Evolutionary conservation across 2,113 vertebrate genomes (phyloP).

Genomic region (Lontra canadensis): DNA sequence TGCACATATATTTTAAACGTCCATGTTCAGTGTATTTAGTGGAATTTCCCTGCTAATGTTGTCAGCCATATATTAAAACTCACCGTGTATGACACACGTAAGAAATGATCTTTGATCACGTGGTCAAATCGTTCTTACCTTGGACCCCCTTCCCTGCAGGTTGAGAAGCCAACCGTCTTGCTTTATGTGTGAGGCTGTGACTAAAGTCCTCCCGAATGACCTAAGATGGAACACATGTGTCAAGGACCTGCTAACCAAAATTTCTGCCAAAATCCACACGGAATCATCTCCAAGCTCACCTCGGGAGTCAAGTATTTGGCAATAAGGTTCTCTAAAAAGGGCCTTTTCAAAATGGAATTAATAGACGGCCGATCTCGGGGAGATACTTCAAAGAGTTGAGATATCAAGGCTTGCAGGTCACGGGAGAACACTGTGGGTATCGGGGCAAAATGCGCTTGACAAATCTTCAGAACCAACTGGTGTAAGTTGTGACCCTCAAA

Average conservation of each 20-base stretch:
- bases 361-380: slow-evolving; percentile 91
- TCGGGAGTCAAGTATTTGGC: slow-evolving; percentile 84
- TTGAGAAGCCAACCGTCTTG: slow-evolving; percentile 45
- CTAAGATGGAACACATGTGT: slow-evolving; percentile 67
- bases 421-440: slow-evolving; percentile 87
- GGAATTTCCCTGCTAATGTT: background rate
- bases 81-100: background rate
- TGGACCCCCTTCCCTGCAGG: slow-evolving; percentile 45
- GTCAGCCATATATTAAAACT: background rate
- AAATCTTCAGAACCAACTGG: slow-evolving; percentile 93
- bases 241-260: background rate
- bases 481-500: slow-evolving; percentile 90
- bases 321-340: slow-evolving; percentile 88
- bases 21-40: background rate
- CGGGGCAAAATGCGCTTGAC: slow-evolving; percentile 87
- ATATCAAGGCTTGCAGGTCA: slow-evolving; percentile 86
- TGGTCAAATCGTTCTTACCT: slow-evolving; percentile 75
- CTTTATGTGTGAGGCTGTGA: slow-evolving; percentile 67
- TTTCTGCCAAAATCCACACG: slow-evolving; percentile 13
- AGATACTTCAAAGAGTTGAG: slow-evolving; percentile 91
- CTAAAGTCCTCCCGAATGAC: slow-evolving; percentile 84
- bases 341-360: slow-evolving; percentile 88
- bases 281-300: slow-evolving; percentile 80
- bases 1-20: background rate
- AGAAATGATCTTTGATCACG: background rate